Percentiles rank a stretch among this genome's conserved stretches.
These are phyloP conservation scores for Nesoenas mayeri DNA, from an alignment of 2,113 vertebrate species.

Conservation along the genomic window DNA sequence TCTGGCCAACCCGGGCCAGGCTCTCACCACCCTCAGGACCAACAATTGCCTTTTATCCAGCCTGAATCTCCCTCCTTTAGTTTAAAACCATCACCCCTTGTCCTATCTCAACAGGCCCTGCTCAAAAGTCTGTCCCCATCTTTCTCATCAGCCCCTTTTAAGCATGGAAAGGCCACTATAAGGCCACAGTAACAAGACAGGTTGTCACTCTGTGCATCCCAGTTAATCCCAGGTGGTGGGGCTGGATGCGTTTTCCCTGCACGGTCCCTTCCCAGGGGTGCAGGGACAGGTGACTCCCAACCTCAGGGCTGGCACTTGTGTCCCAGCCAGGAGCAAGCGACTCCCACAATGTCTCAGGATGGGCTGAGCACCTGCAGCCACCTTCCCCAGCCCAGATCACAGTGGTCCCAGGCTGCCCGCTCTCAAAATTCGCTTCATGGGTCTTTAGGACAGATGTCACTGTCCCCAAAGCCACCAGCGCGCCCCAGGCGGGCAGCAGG, in stretches of 20 bases:
- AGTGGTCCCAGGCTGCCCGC: fast-evolving
- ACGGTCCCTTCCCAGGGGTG: fast-evolving
- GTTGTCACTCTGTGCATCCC: not conserved
- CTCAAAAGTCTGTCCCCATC: too few relatives aligned
- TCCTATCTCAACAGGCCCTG: too few relatives aligned
- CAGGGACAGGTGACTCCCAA: not conserved
- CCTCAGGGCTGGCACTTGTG: not conserved
- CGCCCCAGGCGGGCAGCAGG: fast-evolving
- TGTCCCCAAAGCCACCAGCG: not conserved
- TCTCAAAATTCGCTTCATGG: not conserved
- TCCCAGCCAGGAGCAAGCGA: fast-evolving
- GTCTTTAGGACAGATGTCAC: not conserved
- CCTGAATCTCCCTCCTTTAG: too few relatives aligned
- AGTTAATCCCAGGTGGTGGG: not conserved
- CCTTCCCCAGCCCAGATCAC: fast-evolving
- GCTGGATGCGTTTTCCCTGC: not conserved
- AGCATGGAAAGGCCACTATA: too few relatives aligned
- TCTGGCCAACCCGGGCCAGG: too few relatives aligned
- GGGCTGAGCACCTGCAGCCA: not conserved
- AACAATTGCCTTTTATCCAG: too few relatives aligned
- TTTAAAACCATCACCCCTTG: too few relatives aligned
- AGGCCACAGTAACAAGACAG: too few relatives aligned
- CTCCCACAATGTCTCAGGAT: not conserved
- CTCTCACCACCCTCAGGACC: too few relatives aligned
- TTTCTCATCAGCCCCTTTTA: too few relatives aligned